These are phyloP conservation scores for Hippocampus abdominalis DNA, from an alignment of 2,113 vertebrate species.

Conservation along the genomic window DNA sequence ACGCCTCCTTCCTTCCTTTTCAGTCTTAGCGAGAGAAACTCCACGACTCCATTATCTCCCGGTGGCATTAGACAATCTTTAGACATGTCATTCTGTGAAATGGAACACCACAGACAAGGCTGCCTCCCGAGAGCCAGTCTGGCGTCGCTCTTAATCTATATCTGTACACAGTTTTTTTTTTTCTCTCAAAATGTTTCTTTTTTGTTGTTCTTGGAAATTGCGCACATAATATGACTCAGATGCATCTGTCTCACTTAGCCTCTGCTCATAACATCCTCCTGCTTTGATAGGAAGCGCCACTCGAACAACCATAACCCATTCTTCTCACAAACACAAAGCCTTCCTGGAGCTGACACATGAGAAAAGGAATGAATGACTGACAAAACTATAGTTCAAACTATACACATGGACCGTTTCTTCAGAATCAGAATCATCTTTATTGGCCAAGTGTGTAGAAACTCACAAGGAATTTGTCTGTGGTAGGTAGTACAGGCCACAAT, in stretches of 20 bases:
- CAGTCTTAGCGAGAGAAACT: constrained; percentile 14
- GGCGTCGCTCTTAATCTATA: constrained; percentile 42
- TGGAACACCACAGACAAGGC: constrained; percentile 47
- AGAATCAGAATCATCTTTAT: no score
- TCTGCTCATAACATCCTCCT: constrained; percentile 35
- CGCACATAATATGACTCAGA: constrained; percentile 54
- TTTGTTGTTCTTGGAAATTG: constrained; percentile 21
- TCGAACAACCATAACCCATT: background rate
- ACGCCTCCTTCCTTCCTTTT: constrained; percentile 20
- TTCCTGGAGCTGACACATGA: background rate
- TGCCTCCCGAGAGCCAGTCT: constrained; percentile 32
- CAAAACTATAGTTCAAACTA: background rate
- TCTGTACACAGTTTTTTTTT: constrained; percentile 35
- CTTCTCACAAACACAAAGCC: background rate
- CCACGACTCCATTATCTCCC: constrained; percentile 37
- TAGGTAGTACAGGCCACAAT: no score
- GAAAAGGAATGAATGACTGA: background rate
- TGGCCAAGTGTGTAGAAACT: no score
- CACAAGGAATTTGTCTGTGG: no score
- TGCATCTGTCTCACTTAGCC: constrained; percentile 39
- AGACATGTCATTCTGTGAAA: constrained; percentile 43
- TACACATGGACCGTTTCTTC: background rate
- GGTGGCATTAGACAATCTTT: constrained; percentile 47
- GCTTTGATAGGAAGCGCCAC: constrained; percentile 29
- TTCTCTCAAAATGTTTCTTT: constrained; percentile 23